Percentiles rank a stretch among this genome's conserved stretches.
Conservation (phyloP, 2,797 vertebrate genomes). For the Alcedo quadribrachys region DNA sequence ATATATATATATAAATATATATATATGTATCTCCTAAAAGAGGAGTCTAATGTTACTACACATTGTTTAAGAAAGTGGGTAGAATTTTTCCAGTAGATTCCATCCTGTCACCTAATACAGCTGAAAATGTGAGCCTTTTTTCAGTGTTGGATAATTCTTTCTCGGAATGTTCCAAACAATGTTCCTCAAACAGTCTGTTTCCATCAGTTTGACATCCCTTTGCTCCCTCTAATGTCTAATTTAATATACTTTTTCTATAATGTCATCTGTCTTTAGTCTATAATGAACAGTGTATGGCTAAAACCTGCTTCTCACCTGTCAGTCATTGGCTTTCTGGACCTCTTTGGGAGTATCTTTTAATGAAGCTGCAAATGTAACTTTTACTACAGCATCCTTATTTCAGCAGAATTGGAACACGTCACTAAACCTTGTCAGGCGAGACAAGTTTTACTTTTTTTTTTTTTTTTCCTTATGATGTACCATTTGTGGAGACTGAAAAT, state of each 20-base stretch:
- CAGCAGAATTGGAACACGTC: neutral
- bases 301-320: neutral
- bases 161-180: neutral
- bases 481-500: neutral
- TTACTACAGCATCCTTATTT: neutral
- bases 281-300: neutral
- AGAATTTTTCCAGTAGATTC: neutral
- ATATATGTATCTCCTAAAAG: neutral
- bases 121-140: neutral
- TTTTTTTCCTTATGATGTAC: neutral
- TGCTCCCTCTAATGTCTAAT: neutral
- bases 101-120: neutral
- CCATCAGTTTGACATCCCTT: neutral
- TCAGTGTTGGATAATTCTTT: neutral
- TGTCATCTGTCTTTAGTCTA: neutral
- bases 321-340: neutral
- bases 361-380: neutral
- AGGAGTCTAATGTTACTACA: neutral
- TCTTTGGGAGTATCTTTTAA: neutral
- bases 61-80: neutral
- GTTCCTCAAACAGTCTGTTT: neutral
- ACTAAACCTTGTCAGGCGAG: neutral
- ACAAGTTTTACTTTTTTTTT: neutral
- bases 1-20: no score
- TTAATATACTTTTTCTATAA: neutral